phyloP scores from a whole-genome alignment of 2,888 invertebrate species.

The Tryphoninae sp. region DNA sequence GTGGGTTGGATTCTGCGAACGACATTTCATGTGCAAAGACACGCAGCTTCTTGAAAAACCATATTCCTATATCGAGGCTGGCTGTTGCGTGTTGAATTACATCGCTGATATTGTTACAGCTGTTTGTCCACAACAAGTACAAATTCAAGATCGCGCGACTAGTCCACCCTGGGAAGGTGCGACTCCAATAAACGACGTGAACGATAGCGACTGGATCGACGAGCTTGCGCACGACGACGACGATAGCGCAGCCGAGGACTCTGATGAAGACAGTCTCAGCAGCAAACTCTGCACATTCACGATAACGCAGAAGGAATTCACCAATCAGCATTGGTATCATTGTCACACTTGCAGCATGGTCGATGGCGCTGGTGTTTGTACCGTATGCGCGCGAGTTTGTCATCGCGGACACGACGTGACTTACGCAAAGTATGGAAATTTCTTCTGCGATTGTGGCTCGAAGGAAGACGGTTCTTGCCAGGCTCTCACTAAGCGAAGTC shows the following conservation, averaged over 20 bases:
- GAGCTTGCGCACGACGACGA: slow-evolving; percentile 93
- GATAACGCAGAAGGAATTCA: slow-evolving; percentile 97
- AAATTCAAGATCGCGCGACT: slow-evolving; percentile 81
- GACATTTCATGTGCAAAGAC: slow-evolving; percentile 84
- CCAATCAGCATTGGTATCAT: slow-evolving; percentile 99
- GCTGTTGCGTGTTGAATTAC: slow-evolving; percentile 92
- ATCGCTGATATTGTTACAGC: slow-evolving; percentile 89
- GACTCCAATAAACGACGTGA: slow-evolving; percentile 76
- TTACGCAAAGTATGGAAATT: slow-evolving; percentile 98
- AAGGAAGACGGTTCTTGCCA: slow-evolving; percentile 93
- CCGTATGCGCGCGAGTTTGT: slow-evolving; percentile 98
- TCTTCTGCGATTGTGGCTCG: slow-evolving; percentile 99
- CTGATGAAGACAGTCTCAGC: slow-evolving; percentile 94
- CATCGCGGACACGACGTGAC: slow-evolving; percentile 98
- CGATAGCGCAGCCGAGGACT: slow-evolving; percentile 95
- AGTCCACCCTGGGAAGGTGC: slow-evolving; percentile 91
- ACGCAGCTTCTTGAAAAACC: slow-evolving; percentile 82
- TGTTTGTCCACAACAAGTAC: slow-evolving; percentile 80
- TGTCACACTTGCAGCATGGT: slow-evolving; percentile 99
- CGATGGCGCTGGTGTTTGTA: slow-evolving; percentile 98
- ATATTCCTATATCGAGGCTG: slow-evolving; percentile 85
- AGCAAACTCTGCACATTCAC: slow-evolving; percentile 98
- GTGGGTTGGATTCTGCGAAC: slow-evolving; percentile 90
- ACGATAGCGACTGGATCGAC: slow-evolving; percentile 92
- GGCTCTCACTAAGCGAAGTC: slow-evolving; percentile 84